Base-by-base conservation (phyloP, 2,797 vertebrate genomes). In the Trachops cirrhosus region DNA sequence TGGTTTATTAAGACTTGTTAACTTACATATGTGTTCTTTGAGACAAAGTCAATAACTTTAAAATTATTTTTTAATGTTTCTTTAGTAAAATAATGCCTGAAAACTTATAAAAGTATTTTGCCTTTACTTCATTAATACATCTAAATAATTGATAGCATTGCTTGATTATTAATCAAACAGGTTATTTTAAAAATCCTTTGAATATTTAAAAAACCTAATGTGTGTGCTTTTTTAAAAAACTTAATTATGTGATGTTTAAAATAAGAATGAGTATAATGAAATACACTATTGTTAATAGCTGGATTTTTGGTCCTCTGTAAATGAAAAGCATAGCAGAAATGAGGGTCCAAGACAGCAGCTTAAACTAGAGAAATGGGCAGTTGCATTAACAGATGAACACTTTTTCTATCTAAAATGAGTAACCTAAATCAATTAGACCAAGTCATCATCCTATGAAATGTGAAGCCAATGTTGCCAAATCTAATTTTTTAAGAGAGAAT, bases 161-260 rank as follows among this genome's bases (percentile, higher is more conserved):
- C 1, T 92, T 93, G 62, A 70, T 21, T 86, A 14, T 57, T 96
- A 48, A 46, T 91, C 44, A 32, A 1, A 46, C 24, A 92, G 39
- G 21, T 44, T 26, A 26, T 19, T 0, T 93, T 94, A 73, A 87
- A 39, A 3, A 80, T 7, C 2, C 94, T 96, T 91, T 96, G 8
- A 86, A 83, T 96, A 91, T 97, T 97, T 88, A 93, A 59, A 82
- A 32, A 79, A 71, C 54, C 14, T 26, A 11, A 26, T 73, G 7
- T 37, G 9, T 54, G 4, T 67, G 22, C 2, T 89, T 67, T 50
- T 54, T 54, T 32, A 91, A 39, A 70, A 48, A 37, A 44, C 44
- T 22, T 85, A 84, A 39, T 12, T 73, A 41, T 46, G 11, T 39
- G 21, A 32, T 4, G 73, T n/a, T 59, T 54, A 75, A 84, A 57